Conservation (phyloP, 2,888 invertebrate species). For the Ectropis crepuscularia region DNA sequence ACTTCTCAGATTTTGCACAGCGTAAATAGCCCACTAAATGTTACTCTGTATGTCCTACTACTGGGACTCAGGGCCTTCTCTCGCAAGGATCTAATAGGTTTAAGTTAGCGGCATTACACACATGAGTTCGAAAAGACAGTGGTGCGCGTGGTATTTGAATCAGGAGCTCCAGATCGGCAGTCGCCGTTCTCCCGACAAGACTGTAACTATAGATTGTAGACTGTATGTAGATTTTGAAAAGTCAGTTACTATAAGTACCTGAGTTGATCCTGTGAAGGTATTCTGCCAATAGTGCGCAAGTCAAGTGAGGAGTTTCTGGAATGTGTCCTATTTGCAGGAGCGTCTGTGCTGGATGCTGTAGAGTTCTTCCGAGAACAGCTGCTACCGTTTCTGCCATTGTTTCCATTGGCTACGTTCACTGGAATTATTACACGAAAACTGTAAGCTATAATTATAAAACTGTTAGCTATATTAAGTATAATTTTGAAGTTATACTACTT, state of each 20-base stretch:
- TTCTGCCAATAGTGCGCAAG: slow-evolving; percentile 85
- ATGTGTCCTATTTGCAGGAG: slow-evolving; percentile 80
- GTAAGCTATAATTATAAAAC: too few species aligned
- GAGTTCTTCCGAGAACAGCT: slow-evolving; percentile 75
- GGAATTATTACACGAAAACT: slow-evolving; percentile 34
- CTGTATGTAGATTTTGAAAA: background rate
- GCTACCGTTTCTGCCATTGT: slow-evolving; percentile 61
- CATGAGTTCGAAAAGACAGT: background rate
- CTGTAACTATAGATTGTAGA: too few species aligned
- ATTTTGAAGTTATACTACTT: too few species aligned
- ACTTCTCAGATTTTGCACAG: too few species aligned
- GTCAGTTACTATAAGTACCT: slow-evolving; percentile 54
- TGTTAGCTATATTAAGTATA: too few species aligned
- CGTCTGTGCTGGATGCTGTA: slow-evolving; percentile 72
- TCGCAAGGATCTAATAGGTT: too few species aligned
- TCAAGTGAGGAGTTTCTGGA: slow-evolving; percentile 94
- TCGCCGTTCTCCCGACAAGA: too few species aligned
- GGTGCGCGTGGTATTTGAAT: too few species aligned
- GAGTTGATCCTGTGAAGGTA: slow-evolving; percentile 79
- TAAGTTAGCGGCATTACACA: background rate
- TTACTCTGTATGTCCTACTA: too few species aligned
- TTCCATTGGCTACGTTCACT: slow-evolving; percentile 65
- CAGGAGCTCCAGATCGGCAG: too few species aligned
- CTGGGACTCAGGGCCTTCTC: too few species aligned
- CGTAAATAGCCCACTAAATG: too few species aligned